These are phyloP conservation scores for Mactra quadrangularis DNA, from an alignment of 1,140 invertebrate species.

Conservation along the genomic window DNA sequence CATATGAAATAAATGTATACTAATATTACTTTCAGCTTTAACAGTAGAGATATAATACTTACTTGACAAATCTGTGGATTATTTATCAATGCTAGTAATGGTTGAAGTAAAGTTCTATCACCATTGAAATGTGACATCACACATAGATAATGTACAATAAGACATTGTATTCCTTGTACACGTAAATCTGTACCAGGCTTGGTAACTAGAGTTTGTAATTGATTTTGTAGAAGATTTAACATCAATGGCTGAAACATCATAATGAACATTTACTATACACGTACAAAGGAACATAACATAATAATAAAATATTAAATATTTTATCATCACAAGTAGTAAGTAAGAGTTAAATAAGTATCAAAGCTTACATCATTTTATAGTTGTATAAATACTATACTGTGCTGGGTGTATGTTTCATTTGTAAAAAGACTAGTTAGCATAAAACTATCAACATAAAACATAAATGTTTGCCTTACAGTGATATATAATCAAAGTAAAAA, in stretches of 20 bases:
- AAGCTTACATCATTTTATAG: no score
- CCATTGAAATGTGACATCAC: constrained; percentile 51
- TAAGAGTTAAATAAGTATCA: no score
- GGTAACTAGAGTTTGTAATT: neutral
- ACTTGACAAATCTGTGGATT: constrained; percentile 61
- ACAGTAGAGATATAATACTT: neutral
- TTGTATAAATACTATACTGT: no score
- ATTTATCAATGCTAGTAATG: constrained; percentile 57
- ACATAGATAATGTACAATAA: constrained; percentile 64
- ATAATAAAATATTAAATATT: no score
- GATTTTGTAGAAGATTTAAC: neutral
- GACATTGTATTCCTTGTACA: constrained; percentile 65
- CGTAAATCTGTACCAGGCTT: constrained; percentile 26
- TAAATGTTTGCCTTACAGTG: no score
- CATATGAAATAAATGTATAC: no score
- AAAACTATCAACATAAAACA: no score
- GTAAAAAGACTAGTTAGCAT: no score
- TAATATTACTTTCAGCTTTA: neutral
- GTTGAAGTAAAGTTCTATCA: constrained; percentile 57
- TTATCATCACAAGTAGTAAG: no score
- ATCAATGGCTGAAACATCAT: constrained; percentile 20
- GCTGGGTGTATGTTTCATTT: neutral
- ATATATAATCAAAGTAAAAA: no score
- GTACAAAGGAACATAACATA: no score
- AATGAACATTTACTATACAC: no score